Base-by-base conservation (phyloP, 2,113 vertebrate species). In the Xiphias gladius region DNA sequence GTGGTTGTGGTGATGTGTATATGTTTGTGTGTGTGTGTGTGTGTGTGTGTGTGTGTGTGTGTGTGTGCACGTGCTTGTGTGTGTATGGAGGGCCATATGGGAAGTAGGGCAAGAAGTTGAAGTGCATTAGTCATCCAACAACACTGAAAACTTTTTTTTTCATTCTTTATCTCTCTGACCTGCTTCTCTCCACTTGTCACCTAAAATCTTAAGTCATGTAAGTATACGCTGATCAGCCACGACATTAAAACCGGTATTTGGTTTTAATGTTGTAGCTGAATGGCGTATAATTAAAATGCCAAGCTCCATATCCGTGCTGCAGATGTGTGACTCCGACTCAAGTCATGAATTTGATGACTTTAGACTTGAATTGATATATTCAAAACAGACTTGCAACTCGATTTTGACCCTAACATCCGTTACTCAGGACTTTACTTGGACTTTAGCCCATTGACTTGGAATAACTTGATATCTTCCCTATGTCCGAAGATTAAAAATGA, bases 81-180 rank as follows among this genome's bases (percentile, higher is more conserved):
- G 66, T 77, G 66, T 70, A 41, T 50, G 41, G 9, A 41, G 52
- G 37, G 48, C 22, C 58, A 61, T 75, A 30, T 76, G 43, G n/a
- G 7, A 87, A 61, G 19, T 30, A 69, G 59, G 70, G 50, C 28
- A 37, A 69, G 24, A 9, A 64, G 67, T 43, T 73, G 30, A 55
- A 62, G 74, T 79, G 58, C 35, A 66, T 54, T 35, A 20, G 17
- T 52, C 61, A 70, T 12, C 52, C 12, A 62, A 41, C 7, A 65
- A 63, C 22, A 58, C 2, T 43, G 3, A 46, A 58, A 19, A 17
- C 4, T 2, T 20, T 62, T 59, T 30, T 41, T 14, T 22, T 12
- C 9, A 17, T 13, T 9, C 62, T 57, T 41, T 5, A 64, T n/a
- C 20, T 59, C 50, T 11, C 26, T 67, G 24, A 28, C 35, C 52